A percentile compares a stretch with the other conserved stretches of the same genome.
Evolutionary conservation across 2,113 vertebrate species (phyloP).

Genomic region (Zapus hudsonius): DNA sequence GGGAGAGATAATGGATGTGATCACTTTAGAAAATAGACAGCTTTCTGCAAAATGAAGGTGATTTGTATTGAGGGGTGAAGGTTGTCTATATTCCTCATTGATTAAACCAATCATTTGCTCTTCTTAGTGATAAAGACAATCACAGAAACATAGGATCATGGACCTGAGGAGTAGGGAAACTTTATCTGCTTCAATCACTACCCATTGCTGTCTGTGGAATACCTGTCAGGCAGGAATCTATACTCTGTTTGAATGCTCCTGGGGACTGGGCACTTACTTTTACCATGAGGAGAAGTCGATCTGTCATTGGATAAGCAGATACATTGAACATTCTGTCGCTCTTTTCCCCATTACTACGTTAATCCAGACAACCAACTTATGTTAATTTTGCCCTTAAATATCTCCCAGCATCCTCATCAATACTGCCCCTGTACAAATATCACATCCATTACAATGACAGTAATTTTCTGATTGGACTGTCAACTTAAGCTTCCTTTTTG

Average conservation of each 20-base stretch:
- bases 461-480: background rate
- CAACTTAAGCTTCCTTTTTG: background rate
- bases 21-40: conserved; percentile 65
- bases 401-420: background rate
- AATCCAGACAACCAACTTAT: background rate
- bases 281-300: background rate
- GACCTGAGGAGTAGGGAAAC: background rate
- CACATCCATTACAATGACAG: background rate
- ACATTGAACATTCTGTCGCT: background rate
- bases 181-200: conserved; percentile 12
- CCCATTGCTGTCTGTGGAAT: background rate
- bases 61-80: conserved; percentile 72
- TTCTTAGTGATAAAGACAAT: conserved; percentile 45
- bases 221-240: conserved; percentile 32
- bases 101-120: conserved; percentile 66
- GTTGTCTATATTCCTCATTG: conserved; percentile 70
- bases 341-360: background rate
- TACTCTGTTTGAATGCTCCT: conserved; percentile 49
- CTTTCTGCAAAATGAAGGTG: conserved; percentile 65
- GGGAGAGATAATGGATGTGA: conserved; percentile 55
- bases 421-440: background rate
- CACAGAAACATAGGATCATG: background rate
- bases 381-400: conserved; percentile 40
- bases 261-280: conserved; percentile 41
- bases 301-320: conserved; percentile 39